Conservation (phyloP, 2,113 vertebrate genomes). For the Plecturocebus donacophilus region DNA sequence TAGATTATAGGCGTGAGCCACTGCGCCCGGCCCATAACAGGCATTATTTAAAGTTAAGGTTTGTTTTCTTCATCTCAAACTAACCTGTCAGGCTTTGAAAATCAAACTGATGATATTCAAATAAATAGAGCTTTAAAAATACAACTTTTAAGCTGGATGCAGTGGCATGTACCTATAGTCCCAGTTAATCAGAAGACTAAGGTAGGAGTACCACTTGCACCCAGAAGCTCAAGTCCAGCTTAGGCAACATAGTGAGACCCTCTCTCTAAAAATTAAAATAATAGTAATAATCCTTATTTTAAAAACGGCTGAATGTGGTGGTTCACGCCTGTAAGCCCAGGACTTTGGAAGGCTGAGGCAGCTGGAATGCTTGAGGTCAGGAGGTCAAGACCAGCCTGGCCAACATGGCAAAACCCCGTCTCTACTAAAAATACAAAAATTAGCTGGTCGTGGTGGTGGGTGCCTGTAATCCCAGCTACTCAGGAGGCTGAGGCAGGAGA, state of each 20-base stretch:
- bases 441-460: too few species aligned
- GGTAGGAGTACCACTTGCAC: background rate
- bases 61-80: slow-evolving; percentile 1
- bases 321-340: too few species aligned
- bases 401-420: too few species aligned
- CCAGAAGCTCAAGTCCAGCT: background rate
- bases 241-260: background rate
- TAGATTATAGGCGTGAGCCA: too few species aligned
- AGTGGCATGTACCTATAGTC: background rate
- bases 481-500: too few species aligned
- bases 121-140: background rate
- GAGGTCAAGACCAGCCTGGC: too few species aligned
- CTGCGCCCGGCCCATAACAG: background rate
- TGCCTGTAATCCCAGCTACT: too few species aligned
- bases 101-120: background rate
- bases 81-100: slow-evolving; percentile 14
- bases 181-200: background rate
- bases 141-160: background rate
- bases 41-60: slow-evolving; percentile 13
- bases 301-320: too few species aligned
- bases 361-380: too few species aligned
- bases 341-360: too few species aligned
- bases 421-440: too few species aligned
- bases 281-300: too few species aligned
- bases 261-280: background rate